Evolutionary conservation across 2,113 vertebrate genomes (phyloP).

Genomic region (Oceanodroma tethys): DNA sequence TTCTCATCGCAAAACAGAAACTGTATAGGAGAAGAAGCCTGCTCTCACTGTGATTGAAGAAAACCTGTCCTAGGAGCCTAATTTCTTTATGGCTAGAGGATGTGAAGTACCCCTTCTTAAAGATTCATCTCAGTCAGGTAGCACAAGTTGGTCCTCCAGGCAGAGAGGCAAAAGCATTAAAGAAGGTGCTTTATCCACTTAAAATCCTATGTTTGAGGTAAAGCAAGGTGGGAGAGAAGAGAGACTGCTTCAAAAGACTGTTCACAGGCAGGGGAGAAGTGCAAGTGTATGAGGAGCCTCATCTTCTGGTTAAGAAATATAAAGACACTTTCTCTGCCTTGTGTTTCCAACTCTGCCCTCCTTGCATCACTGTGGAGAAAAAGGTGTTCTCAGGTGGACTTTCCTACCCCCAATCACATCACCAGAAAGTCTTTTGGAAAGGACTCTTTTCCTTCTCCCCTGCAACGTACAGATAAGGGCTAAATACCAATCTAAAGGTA

Average conservation of each 20-base stretch:
- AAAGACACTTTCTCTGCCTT: not conserved
- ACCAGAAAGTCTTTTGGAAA: not conserved
- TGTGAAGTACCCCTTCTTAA: not conserved
- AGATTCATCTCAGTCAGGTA: not conserved
- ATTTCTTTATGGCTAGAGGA: not conserved
- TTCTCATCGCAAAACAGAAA: not conserved
- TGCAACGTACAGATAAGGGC: not conserved
- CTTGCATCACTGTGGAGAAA: not conserved
- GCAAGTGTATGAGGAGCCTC: not conserved
- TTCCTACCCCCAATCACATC: not conserved
- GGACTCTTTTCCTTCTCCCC: not conserved
- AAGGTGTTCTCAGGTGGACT: not conserved
- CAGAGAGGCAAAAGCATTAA: not conserved
- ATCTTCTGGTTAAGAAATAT: not conserved
- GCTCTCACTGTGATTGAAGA: not conserved
- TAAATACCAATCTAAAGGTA: not conserved
- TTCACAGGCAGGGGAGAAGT: not conserved
- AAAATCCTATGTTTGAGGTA: not conserved
- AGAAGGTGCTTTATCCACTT: not conserved
- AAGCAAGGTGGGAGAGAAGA: not conserved
- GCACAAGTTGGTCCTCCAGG: not conserved
- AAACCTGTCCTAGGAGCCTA: not conserved
- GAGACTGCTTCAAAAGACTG: not conserved
- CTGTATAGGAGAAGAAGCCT: not conserved
- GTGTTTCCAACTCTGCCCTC: not conserved